phyloP scores from a whole-genome alignment of 2,113 vertebrate genomes.

The Hypanus sabinus region DNA sequence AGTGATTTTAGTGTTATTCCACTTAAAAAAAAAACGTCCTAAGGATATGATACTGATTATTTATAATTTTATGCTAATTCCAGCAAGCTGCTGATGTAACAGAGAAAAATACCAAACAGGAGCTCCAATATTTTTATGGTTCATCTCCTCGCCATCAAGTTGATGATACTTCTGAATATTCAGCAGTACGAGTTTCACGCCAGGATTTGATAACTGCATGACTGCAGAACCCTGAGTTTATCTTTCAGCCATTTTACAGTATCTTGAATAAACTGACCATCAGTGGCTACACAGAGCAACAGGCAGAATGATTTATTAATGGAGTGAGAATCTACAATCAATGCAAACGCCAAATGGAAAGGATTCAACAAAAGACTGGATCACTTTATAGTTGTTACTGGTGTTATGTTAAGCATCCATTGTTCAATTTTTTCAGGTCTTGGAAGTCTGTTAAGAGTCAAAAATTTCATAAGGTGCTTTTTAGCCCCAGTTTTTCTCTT shows the following conservation, averaged over 20 bases:
- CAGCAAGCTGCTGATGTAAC: background rate
- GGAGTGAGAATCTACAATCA: background rate
- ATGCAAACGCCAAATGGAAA: no score
- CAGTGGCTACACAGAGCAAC: background rate
- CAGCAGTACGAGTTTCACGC: background rate
- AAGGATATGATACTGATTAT: no score
- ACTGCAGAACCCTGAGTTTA: background rate
- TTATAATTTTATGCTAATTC: background rate
- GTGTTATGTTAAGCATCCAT: background rate
- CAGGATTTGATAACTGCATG: background rate
- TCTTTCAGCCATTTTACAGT: background rate
- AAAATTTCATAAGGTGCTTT: background rate
- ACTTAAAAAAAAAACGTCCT: background rate
- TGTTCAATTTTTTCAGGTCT: background rate
- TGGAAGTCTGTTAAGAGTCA: background rate
- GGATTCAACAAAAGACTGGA: no score
- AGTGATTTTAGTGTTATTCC: background rate
- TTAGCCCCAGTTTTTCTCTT: background rate
- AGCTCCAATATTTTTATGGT: background rate
- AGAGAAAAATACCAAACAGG: background rate
- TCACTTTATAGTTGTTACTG: background rate
- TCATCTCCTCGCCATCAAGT: background rate
- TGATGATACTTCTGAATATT: background rate
- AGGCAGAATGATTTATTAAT: background rate
- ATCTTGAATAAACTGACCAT: background rate